These are phyloP conservation scores for Geopemphigus sp. DNA, from an alignment of 1,140 invertebrate species.

Conservation along the genomic window DNA sequence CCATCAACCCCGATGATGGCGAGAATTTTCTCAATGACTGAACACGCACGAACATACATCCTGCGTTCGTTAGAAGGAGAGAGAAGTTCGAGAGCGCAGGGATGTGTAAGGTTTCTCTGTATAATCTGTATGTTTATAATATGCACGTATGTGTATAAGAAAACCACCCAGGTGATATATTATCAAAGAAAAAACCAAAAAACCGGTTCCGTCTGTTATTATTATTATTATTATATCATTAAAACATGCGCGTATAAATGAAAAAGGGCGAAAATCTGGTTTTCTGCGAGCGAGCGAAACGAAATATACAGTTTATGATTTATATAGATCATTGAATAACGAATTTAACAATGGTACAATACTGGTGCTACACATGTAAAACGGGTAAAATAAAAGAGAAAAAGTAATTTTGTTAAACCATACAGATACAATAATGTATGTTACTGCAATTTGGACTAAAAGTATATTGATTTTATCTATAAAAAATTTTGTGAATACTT, in stretches of 20 bases:
- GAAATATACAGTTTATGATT: not conserved
- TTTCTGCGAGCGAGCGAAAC: not conserved
- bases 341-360: too few relatives aligned
- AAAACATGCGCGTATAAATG: not conserved
- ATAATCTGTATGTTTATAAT: too few relatives aligned
- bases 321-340: not conserved
- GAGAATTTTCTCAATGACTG: slow-evolving; percentile 23
- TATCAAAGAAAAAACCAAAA: not conserved
- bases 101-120: not conserved
- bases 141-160: not conserved
- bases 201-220: slow-evolving; percentile 22
- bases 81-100: not conserved
- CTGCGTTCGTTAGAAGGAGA: not conserved
- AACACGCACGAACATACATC: too few relatives aligned
- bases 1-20: not conserved
- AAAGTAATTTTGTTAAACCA: too few relatives aligned
- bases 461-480: too few relatives aligned
- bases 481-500: too few relatives aligned
- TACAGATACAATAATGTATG: too few relatives aligned
- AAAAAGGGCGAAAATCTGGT: slow-evolving; percentile 11
- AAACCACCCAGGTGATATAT: slow-evolving; percentile 9
- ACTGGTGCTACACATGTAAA: too few relatives aligned
- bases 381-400: too few relatives aligned
- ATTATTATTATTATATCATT: not conserved
- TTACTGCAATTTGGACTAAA: too few relatives aligned